Evolutionary conservation across 2,113 vertebrate genomes (phyloP).

Genomic region (Motacilla tschutschensis): DNA sequence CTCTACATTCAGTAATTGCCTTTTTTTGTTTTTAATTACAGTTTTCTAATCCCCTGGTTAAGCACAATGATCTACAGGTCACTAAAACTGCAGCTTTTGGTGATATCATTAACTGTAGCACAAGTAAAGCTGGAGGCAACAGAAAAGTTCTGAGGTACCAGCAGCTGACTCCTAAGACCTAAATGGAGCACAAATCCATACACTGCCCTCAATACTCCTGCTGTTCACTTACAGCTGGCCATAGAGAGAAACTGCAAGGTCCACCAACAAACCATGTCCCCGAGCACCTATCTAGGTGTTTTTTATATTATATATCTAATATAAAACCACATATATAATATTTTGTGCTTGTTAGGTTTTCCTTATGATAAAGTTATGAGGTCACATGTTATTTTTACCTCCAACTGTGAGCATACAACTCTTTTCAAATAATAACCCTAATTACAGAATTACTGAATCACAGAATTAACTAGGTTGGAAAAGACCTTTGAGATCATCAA

Average conservation of each 20-base stretch:
- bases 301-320: background rate
- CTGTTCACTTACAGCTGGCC: background rate
- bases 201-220: background rate
- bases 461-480: background rate
- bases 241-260: background rate
- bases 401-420: background rate
- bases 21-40: background rate
- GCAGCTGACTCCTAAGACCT: background rate
- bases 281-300: background rate
- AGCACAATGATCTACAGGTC: background rate
- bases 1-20: background rate
- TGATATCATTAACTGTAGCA: background rate
- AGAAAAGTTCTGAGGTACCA: background rate
- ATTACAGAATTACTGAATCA: background rate
- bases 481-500: background rate
- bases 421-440: background rate
- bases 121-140: background rate
- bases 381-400: background rate
- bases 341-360: background rate
- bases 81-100: background rate
- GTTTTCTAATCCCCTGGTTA: background rate
- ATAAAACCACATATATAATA: background rate
- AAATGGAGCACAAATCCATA: background rate
- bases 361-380: background rate
- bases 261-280: background rate